These are phyloP conservation scores for Coturnix japonica DNA, from an alignment of 2,113 vertebrate species.

Conservation along the genomic window DNA sequence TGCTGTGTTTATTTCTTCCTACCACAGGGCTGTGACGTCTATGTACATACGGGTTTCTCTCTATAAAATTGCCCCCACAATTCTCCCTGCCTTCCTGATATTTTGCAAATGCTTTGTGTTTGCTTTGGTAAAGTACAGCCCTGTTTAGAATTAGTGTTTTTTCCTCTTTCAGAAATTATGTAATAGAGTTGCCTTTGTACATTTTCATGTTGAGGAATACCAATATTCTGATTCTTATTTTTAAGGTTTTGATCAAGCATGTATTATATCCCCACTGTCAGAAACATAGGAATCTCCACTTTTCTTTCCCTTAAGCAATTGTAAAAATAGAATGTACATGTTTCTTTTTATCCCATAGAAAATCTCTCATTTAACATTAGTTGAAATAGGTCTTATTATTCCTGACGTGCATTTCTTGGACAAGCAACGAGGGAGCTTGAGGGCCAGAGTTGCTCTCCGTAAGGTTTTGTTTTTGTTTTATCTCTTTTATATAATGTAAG, in stretches of 20 bases:
- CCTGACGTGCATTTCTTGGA: not conserved
- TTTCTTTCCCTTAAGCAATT: slow-evolving; percentile 61
- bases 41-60: not conserved
- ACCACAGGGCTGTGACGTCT: not conserved
- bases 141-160: not conserved
- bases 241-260: slow-evolving; percentile 30
- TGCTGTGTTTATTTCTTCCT: not conserved
- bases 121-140: not conserved
- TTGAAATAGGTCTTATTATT: slow-evolving; percentile 64
- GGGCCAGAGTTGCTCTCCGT: not conserved
- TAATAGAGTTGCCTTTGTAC: not conserved
- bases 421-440: slow-evolving; percentile 12
- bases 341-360: slow-evolving; percentile 54
- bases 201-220: not conserved
- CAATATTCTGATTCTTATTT: not conserved
- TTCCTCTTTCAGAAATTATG: not conserved
- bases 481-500: slow-evolving; percentile 25
- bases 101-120: not conserved
- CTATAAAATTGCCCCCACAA: not conserved
- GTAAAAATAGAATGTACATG: slow-evolving; percentile 58
- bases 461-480: slow-evolving; percentile 35
- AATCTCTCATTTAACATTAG: slow-evolving; percentile 61
- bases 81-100: not conserved
- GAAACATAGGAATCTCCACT: slow-evolving; percentile 49
- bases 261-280: slow-evolving; percentile 33